These are phyloP conservation scores for Anhinga anhinga DNA, from an alignment of 2,113 vertebrate species.

Conservation along the genomic window DNA sequence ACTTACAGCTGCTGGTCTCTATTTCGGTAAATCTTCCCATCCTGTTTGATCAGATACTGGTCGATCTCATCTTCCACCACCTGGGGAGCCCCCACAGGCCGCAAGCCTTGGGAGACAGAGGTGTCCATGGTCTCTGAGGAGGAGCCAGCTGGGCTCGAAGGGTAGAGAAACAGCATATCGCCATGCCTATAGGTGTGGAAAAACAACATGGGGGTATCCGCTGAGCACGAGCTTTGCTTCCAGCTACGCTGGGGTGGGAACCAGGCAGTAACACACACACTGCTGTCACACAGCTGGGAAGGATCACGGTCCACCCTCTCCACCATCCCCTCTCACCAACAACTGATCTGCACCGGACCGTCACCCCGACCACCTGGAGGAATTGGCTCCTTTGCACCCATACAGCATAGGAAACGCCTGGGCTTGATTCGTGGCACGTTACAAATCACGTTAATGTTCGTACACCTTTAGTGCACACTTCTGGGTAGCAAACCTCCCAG, in stretches of 20 bases:
- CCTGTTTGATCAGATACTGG: slow-evolving; percentile 92
- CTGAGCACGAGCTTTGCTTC: background rate
- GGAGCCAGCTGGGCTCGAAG: slow-evolving; percentile 78
- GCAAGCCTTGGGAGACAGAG: slow-evolving; percentile 74
- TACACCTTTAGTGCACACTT: background rate
- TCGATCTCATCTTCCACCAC: slow-evolving; percentile 94
- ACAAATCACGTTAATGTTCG: background rate
- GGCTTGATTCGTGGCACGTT: background rate
- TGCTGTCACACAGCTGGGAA: background rate
- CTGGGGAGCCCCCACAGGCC: slow-evolving; percentile 76
- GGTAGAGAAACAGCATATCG: slow-evolving; percentile 93
- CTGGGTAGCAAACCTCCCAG: background rate
- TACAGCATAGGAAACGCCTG: background rate
- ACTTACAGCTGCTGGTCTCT: slow-evolving; percentile 92
- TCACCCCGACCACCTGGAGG: background rate
- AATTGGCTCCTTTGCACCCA: background rate
- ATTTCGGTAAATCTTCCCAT: slow-evolving; percentile 95
- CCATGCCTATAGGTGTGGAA: slow-evolving; percentile 81
- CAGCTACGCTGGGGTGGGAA: background rate
- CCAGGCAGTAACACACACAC: background rate
- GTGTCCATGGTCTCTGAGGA: slow-evolving; percentile 93
- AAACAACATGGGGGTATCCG: background rate
- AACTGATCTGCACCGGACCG: background rate
- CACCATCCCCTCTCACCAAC: background rate
- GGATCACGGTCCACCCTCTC: background rate